These are phyloP conservation scores for Macropus fuliginosus DNA, from an alignment of 2,797 vertebrate species.

Conservation along the genomic window DNA sequence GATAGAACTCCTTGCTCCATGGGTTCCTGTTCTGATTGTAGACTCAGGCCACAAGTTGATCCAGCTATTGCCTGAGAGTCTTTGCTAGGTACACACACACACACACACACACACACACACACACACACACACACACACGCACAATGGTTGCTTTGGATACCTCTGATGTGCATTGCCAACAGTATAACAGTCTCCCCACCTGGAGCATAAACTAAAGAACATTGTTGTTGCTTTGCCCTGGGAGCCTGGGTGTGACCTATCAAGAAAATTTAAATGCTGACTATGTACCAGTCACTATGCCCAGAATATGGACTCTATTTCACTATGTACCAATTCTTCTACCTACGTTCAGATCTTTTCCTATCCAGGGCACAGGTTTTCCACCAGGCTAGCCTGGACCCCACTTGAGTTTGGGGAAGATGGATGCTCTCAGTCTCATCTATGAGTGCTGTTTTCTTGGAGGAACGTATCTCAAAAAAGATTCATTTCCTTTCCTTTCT, in stretches of 20 bases:
- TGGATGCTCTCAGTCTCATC: too few species aligned
- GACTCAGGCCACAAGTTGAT: not conserved
- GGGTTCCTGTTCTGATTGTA: not conserved
- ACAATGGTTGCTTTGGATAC: not conserved
- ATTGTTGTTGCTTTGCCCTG: not conserved
- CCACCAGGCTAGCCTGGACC: not conserved
- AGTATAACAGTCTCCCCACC: not conserved
- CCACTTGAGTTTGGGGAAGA: too few species aligned
- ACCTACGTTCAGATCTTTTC: not conserved
- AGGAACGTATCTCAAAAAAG: too few species aligned
- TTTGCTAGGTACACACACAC: not conserved
- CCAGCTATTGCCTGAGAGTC: not conserved
- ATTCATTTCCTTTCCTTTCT: too few species aligned
- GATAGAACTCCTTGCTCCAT: not conserved
- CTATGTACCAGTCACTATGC: not conserved
- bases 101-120: not conserved
- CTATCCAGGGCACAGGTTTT: not conserved
- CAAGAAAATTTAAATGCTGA: not conserved
- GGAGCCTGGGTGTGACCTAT: not conserved
- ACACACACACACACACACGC: not conserved
- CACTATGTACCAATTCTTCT: not conserved
- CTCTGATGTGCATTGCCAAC: not conserved
- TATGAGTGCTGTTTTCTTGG: too few species aligned
- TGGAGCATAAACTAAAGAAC: not conserved
- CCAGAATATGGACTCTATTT: not conserved